phyloP scores from a whole-genome alignment of 2,888 invertebrate species.

The Acronicta psi region DNA sequence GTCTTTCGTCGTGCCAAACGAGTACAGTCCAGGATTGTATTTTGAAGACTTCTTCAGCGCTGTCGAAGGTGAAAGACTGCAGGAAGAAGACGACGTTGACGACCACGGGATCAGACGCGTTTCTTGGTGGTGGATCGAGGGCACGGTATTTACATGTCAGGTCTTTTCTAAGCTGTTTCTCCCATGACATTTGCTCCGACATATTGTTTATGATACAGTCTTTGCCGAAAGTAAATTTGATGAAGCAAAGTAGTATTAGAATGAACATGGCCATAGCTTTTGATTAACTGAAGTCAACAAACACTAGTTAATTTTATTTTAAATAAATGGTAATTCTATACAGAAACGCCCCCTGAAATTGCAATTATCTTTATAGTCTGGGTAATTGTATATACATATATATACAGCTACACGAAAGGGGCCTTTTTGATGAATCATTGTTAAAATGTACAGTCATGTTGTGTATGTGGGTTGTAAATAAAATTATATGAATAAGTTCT shows the following conservation, averaged over 20 bases:
- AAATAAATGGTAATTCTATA: neutral
- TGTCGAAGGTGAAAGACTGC: slow-evolving; percentile 60
- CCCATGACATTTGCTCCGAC: slow-evolving; percentile 48
- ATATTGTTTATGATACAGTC: slow-evolving; percentile 29
- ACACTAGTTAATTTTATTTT: neutral
- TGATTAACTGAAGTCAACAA: neutral
- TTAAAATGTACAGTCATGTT: too few relatives aligned
- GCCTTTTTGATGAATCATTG: too few relatives aligned
- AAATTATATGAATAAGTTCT: too few relatives aligned
- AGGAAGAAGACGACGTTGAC: slow-evolving; percentile 54
- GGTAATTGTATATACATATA: too few relatives aligned
- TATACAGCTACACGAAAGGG: neutral
- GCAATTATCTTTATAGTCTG: neutral
- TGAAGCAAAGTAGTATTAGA: neutral
- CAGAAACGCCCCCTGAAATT: neutral
- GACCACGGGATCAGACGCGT: slow-evolving; percentile 15
- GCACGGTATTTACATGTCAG: slow-evolving; percentile 10
- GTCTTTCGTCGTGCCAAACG: slow-evolving; percentile 60
- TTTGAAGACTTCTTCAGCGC: slow-evolving; percentile 54
- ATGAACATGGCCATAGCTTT: neutral
- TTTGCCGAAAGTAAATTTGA: slow-evolving; percentile 10
- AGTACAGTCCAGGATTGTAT: slow-evolving; percentile 49
- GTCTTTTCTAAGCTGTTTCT: slow-evolving; percentile 50
- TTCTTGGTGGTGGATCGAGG: slow-evolving; percentile 11
- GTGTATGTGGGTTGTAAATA: too few relatives aligned